A percentile compares a stretch with the other conserved stretches of the same genome.
Evolutionary conservation across 2,797 vertebrate genomes (phyloP).

Genomic region (Aratinga solstitialis): DNA sequence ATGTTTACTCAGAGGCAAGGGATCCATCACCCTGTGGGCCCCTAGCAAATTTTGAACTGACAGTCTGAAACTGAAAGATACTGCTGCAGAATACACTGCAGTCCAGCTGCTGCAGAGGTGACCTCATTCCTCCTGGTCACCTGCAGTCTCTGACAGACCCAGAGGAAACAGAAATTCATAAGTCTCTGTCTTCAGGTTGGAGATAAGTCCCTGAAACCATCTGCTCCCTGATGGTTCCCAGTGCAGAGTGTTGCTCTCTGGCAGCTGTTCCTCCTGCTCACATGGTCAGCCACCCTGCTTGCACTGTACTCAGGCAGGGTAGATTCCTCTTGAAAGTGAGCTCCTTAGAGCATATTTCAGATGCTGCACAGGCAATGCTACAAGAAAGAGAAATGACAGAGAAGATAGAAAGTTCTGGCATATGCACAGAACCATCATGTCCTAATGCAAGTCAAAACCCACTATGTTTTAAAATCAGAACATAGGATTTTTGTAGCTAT

Average conservation of each 20-base stretch:
- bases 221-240: not conserved
- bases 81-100: not conserved
- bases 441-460: not conserved
- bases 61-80: not conserved
- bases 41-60: not conserved
- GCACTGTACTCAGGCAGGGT: rapidly evolving
- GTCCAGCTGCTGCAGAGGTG: rapidly evolving
- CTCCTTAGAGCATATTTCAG: not conserved
- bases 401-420: not conserved
- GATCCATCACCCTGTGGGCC: not conserved
- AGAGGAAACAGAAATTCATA: not conserved
- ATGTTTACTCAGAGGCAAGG: not conserved
- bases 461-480: not conserved
- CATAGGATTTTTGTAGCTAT: not conserved
- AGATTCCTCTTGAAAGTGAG: not conserved
- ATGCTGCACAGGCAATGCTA: not conserved
- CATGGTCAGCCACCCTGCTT: rapidly evolving
- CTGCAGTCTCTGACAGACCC: not conserved
- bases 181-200: not conserved
- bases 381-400: not conserved
- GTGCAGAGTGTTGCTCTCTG: not conserved
- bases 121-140: not conserved
- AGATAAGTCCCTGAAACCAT: not conserved
- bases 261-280: not conserved
- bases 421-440: not conserved